These are phyloP conservation scores for Orthonyx spaldingii DNA, from an alignment of 2,113 vertebrate species.

Conservation along the genomic window DNA sequence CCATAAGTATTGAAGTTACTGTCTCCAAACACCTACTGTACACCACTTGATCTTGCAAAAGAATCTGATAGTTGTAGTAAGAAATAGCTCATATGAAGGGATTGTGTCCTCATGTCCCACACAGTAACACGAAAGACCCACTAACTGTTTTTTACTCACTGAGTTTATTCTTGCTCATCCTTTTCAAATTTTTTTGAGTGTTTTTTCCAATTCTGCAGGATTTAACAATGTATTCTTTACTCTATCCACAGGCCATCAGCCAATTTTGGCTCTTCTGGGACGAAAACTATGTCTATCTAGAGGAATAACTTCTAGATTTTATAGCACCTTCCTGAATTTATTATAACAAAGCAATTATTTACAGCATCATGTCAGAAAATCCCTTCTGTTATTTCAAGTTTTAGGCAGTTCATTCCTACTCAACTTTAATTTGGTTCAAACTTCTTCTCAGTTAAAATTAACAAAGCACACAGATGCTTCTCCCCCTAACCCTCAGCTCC, in stretches of 20 bases:
- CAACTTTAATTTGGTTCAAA: not conserved
- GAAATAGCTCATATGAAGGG: not conserved
- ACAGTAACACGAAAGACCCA: not conserved
- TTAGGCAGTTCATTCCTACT: not conserved
- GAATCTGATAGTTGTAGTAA: not conserved
- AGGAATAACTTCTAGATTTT: not conserved
- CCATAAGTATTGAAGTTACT: not conserved
- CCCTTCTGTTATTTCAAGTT: not conserved
- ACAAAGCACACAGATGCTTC: not conserved
- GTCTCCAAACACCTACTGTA: not conserved
- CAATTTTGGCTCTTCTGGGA: not conserved
- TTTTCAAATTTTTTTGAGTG: not conserved
- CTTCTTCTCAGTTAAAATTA: not conserved
- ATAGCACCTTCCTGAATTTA: not conserved
- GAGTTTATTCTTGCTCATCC: not conserved
- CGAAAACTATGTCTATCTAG: not conserved
- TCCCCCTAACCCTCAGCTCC: not conserved
- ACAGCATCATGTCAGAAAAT: not conserved
- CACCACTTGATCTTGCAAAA: not conserved
- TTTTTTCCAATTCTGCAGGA: not conserved
- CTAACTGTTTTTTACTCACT: not conserved
- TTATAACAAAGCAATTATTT: not conserved
- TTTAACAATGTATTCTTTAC: not conserved
- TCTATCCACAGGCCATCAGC: not conserved
- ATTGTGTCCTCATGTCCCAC: not conserved